Evolutionary conservation across 2,113 vertebrate genomes (phyloP), one percentile per base, ranked within the genome.

Genomic region (Alosa alosa): DNA sequence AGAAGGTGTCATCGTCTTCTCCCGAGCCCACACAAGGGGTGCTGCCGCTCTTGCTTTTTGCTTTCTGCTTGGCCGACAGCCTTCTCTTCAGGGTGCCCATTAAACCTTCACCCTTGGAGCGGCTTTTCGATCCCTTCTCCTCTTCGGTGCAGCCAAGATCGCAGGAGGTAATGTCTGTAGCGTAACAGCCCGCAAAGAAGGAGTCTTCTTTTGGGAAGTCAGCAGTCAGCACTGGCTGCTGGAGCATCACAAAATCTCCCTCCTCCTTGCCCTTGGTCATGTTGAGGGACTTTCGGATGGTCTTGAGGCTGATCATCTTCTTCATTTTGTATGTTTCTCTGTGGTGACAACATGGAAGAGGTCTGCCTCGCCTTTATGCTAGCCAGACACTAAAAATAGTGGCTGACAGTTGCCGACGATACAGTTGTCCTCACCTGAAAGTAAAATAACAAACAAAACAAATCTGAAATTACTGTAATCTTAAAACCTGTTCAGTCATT

Each of bases 301-400:
- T 99, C 93, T 99, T 99, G 91, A 99, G 97, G 95, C 98, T 99
- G 86, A 99, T 99, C 94, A 99, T 99, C 94, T 99, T 99, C 97
- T 99, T 99, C 98, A 99, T 99, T 95, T 94, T 99, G 96, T 94
- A 94, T 89, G 91, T 93, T 91, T 94, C 93, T 90, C 92, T 91
- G 86, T 90, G 86, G 88, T 78, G 91, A 90, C 91, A 92, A 92
- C 94, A 94, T 94, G 92, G 83, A 93, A 91, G 86, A 89, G 68
- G 90, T 90, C 92, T 90, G 90, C 89, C 64, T 39, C 72, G 13
- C 72, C 36, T 39, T 39, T 78, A 11, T 13, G 31, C 31, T 18
- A 4, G 13, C 55, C 10, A 91, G 89, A 90, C 89, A 89, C 93
- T 95, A 94, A 93, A 94, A 91, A 92, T 92, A 91, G 86, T 92